Percentiles rank a stretch among this genome's conserved stretches.
These are phyloP conservation scores for Diorhabda elongata DNA, from an alignment of 1,140 invertebrate genomes.

Conservation along the genomic window DNA sequence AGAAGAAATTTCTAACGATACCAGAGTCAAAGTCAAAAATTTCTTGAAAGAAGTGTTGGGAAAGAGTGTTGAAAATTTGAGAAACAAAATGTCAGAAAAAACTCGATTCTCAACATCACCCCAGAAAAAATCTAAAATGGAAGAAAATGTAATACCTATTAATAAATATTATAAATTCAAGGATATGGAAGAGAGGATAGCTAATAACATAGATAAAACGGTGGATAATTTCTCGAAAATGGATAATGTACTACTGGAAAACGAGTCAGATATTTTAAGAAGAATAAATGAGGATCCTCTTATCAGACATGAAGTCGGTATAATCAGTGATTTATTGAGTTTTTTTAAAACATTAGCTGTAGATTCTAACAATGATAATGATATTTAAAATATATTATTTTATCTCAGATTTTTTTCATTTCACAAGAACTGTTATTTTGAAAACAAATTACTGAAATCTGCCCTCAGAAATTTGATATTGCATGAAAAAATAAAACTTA, in stretches of 20 bases:
- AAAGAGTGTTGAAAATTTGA: too few species aligned
- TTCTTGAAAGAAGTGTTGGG: too few species aligned
- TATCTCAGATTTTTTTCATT: background rate
- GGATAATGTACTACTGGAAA: constrained; percentile 25
- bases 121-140: background rate
- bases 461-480: too few species aligned
- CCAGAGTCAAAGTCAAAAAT: too few species aligned
- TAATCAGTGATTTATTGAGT: constrained; percentile 21
- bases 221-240: constrained; percentile 25
- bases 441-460: too few species aligned
- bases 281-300: constrained; percentile 23
- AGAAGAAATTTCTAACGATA: too few species aligned
- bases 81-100: too few species aligned
- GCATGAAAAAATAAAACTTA: too few species aligned
- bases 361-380: constrained; percentile 8
- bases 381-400: background rate
- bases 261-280: constrained; percentile 26
- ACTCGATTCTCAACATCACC: too few species aligned
- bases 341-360: constrained; percentile 15
- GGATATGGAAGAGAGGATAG: constrained; percentile 21
- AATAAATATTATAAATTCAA: constrained; percentile 15
- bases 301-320: constrained; percentile 23
- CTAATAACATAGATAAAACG: constrained; percentile 28
- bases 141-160: background rate
- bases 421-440: too few species aligned